Percentiles rank a stretch among this genome's conserved stretches.
phyloP scores from a whole-genome alignment of 37 sponge, comb jelly and placozoan genomes.

The Beroe forskalii region DNA sequence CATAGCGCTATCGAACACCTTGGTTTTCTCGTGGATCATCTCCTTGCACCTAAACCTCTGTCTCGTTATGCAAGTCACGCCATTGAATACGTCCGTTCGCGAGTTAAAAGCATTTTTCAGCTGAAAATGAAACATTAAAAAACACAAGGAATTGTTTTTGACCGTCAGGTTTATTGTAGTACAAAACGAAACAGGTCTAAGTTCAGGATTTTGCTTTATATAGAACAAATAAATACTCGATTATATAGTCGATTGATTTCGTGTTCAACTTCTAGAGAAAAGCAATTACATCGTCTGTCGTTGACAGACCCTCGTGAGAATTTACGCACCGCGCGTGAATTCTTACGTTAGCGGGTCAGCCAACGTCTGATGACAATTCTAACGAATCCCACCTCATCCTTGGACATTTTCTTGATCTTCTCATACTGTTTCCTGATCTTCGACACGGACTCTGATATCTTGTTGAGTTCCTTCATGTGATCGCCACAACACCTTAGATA shows the following conservation, averaged over 20 bases:
- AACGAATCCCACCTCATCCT: not conserved
- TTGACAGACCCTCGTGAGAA: too few species aligned
- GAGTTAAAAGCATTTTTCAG: not conserved
- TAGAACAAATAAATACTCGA: too few species aligned
- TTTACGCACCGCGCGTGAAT: too few species aligned
- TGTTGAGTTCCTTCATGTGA: slow-evolving; percentile 50
- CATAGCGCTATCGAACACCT: slow-evolving; percentile 54
- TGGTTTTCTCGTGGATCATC: not conserved
- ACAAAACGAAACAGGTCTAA: too few species aligned
- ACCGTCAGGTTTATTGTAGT: too few species aligned
- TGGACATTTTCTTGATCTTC: slow-evolving; percentile 2
- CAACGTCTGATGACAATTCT: too few species aligned
- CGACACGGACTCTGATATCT: not conserved
- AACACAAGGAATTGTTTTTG: too few species aligned
- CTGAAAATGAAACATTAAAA: not conserved
- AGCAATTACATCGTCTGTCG: too few species aligned
- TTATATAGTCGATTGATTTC: too few species aligned
- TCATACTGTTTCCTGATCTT: not conserved
- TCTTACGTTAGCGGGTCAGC: too few species aligned
- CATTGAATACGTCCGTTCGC: not conserved
- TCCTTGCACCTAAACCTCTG: not conserved
- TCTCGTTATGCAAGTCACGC: not conserved
- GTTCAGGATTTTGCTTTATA: too few species aligned
- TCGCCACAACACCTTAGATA: slow-evolving; percentile 41
- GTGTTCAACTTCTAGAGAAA: too few species aligned